Evolutionary conservation across 2,888 invertebrate species (phyloP), one percentile per base, ranked within the genome.

Genomic region (Erebia aethiops): DNA sequence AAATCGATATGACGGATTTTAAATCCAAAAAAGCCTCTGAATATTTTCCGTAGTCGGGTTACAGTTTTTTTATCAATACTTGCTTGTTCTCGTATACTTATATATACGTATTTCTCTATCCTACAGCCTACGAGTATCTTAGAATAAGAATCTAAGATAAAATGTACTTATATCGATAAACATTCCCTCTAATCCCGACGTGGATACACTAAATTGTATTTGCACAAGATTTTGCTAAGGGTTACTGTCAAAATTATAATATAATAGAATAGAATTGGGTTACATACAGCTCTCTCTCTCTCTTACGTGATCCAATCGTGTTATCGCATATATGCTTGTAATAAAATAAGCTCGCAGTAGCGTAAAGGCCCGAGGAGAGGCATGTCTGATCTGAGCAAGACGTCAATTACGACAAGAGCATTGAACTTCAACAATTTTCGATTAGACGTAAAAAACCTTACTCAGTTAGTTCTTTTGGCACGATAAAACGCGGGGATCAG

Each of bases 241-340:
- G 58, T 35, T 26, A 46, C 61, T 61, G 61, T 61, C 61, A 61
- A 43, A 46, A 61, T 43, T 41, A 61, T 14, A 21, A 61, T 14
- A 21, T 62, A 62, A 62, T 61, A 35, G 51, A 49, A 62, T 62
- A 49, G 14, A 21, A 62, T 62, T 62, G 49, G 62, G 62, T 62
- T 62, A 18, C 49, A 46, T 62, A 62, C 62, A 62, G 62, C 62
- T 62, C 61, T 21, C 62, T 62, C 49, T 49, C 62, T 62, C 61
- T 21, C 62, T 62, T 62, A 72, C 71, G 75, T 75, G 75, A 73
- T 73, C 63, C 75, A 75, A 75, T 73, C 69, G 69, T 56, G 69
- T 61, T 69, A 71, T 70, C 70, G 69, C 63, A 67, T 70, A 69
- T 61, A 52, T 69, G 67, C 67, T 49, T 51, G 49, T 67, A 67